A percentile compares a stretch with the other conserved stretches of the same genome.
Conservation (phyloP, 2,113 vertebrate species). For the Otocyon megalotis region DNA sequence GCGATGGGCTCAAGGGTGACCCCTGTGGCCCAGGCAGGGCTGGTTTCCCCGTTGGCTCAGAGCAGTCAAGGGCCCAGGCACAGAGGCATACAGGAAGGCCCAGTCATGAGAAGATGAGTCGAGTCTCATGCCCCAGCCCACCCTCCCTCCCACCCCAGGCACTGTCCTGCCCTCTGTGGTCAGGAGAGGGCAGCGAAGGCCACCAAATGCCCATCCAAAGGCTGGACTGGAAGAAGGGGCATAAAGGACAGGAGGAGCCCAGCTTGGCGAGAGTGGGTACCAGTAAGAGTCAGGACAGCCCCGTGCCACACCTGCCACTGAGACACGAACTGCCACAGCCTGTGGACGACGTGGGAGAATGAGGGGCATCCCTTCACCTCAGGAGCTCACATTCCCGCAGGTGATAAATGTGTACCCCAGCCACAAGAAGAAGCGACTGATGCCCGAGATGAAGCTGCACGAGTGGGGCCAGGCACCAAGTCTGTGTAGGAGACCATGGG, state of each 20-base stretch:
- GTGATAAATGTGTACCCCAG: rapidly evolving
- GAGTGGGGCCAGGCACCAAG: background rate
- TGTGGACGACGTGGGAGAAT: rapidly evolving
- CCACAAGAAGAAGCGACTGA: background rate
- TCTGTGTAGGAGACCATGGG: background rate
- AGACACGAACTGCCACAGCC: rapidly evolving
- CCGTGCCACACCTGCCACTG: rapidly evolving
- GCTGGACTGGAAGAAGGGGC: background rate
- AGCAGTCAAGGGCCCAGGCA: background rate
- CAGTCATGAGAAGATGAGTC: background rate
- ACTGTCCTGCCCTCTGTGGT: constrained; percentile 9
- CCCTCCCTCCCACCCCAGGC: background rate
- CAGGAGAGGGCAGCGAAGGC: constrained; percentile 78
- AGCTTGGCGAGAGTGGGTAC: background rate
- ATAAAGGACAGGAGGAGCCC: background rate
- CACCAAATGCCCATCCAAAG: constrained; percentile 39
- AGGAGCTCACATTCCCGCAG: background rate
- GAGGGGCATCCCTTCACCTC: too few species aligned
- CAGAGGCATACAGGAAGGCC: background rate
- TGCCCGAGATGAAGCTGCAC: background rate
- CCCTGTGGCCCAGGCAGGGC: rapidly evolving
- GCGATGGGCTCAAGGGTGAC: background rate
- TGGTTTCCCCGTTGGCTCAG: background rate
- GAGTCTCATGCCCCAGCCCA: background rate
- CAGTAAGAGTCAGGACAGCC: background rate